Conservation (phyloP, 1,140 invertebrate genomes). For the Lordiphosa stackelbergi region DNA sequence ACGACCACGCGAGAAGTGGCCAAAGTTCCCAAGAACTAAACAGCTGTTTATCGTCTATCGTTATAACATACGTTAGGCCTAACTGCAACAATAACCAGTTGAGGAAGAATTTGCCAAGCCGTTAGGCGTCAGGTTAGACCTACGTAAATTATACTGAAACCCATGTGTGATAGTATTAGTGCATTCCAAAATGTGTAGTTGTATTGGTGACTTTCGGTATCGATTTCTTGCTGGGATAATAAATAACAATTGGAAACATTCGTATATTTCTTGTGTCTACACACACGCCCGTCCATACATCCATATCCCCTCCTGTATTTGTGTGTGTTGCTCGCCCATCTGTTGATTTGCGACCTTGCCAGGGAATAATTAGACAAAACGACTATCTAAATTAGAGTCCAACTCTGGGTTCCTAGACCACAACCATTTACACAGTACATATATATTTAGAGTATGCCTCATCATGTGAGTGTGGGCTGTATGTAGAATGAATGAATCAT, state of each 20-base stretch:
- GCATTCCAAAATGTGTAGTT: too few relatives aligned
- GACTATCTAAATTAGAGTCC: slow-evolving; percentile 2
- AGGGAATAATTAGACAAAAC: slow-evolving; percentile 26
- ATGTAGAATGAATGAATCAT: slow-evolving; percentile 11
- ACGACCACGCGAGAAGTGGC: too few relatives aligned
- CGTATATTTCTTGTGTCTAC: slow-evolving; percentile 31
- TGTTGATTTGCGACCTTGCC: slow-evolving; percentile 49
- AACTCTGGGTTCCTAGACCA: background rate
- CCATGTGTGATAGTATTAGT: too few relatives aligned
- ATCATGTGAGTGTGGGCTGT: slow-evolving; percentile 13
- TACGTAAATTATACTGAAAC: too few relatives aligned
- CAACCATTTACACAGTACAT: background rate
- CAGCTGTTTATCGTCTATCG: too few relatives aligned
- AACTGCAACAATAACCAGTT: too few relatives aligned
- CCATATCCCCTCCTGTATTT: slow-evolving; percentile 1
- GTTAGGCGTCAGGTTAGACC: too few relatives aligned
- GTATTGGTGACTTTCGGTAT: too few relatives aligned
- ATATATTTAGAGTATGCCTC: slow-evolving; percentile 12
- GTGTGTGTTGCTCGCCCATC: slow-evolving; percentile 23
- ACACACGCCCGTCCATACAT: slow-evolving; percentile 10
- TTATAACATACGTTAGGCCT: too few relatives aligned
- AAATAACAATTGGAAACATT: slow-evolving; percentile 34
- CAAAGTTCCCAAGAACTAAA: too few relatives aligned
- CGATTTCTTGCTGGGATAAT: too few relatives aligned
- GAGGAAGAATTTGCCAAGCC: too few relatives aligned